Base-by-base conservation (phyloP, 2,888 invertebrate species). In the Ophonus ardosiacus region DNA sequence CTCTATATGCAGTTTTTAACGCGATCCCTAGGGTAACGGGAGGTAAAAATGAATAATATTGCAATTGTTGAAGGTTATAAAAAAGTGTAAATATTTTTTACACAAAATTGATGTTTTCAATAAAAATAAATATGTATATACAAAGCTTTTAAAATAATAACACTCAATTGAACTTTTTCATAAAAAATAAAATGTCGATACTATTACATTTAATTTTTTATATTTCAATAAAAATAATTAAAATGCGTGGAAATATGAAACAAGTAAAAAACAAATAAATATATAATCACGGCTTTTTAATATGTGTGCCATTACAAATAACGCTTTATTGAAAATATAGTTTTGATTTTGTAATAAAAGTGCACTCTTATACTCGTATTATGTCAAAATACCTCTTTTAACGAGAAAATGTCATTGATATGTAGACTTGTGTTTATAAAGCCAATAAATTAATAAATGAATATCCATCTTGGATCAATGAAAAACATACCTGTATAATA, bases 21-120 rank as follows among this genome's bases (percentile, higher is more conserved):
- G n/a, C n/a, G n/a, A n/a, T n/a, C n/a, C n/a, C n/a, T n/a, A n/a
- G n/a, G n/a, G n/a, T n/a, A n/a, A n/a, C n/a, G n/a, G n/a, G n/a
- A n/a, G n/a, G n/a, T n/a, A n/a, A n/a, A 13, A 51, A 51, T 51
- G 13, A 51, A 51, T 51, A 2, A 51, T 51, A 51, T 51, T 51
- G 13, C 13, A 51, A 51, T 13, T 51, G 43, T 13, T 8, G 13
- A 51, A 10, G 8, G 43, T 51, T 51, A 51, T 51, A 51, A 51
- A 51, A 51, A 51, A 51, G 43, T 51, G 59, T 61, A 17, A 17
- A 61, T 61, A 61, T 61, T 61, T 61, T 51, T 51, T 51, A 31
- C 10, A 51, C 4, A 13, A 51, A 51, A 5, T 51, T 51, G 43
- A 31, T 51, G 43, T 51, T 51, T 51, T 51, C 13, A 51, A 51